These are phyloP conservation scores for Laticauda colubrina DNA, from an alignment of 2,113 vertebrate genomes.

Conservation along the genomic window DNA sequence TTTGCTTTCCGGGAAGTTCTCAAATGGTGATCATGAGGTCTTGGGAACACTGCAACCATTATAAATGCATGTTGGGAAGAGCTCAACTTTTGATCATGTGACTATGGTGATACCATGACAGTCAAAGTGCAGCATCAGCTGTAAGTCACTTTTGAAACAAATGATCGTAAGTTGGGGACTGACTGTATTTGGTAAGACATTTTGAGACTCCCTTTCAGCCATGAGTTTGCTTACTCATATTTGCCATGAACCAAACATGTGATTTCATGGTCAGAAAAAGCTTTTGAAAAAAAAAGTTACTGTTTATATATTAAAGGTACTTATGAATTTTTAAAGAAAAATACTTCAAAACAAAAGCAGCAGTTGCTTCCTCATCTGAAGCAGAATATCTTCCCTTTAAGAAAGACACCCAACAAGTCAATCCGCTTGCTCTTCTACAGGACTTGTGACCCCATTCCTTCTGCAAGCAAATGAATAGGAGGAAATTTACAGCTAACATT, in stretches of 20 bases:
- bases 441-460: not conserved
- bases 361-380: not conserved
- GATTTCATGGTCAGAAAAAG: not conserved
- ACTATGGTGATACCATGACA: not conserved
- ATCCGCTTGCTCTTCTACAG: not conserved
- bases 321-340: not conserved
- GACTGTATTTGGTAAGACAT: not conserved
- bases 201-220: not conserved
- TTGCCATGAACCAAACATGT: not conserved
- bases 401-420: not conserved
- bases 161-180: not conserved
- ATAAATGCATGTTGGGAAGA: not conserved
- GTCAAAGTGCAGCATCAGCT: not conserved
- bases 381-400: not conserved
- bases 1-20: not conserved
- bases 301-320: not conserved
- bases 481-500: not conserved
- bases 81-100: not conserved
- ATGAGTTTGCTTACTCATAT: not conserved
- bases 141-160: not conserved
- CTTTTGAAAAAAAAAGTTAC: not conserved
- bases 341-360: not conserved
- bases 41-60: not conserved
- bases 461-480: not conserved
- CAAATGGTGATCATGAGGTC: not conserved